Evolutionary conservation across 2,113 vertebrate species (phyloP).

Genomic region (Python bivittatus): DNA sequence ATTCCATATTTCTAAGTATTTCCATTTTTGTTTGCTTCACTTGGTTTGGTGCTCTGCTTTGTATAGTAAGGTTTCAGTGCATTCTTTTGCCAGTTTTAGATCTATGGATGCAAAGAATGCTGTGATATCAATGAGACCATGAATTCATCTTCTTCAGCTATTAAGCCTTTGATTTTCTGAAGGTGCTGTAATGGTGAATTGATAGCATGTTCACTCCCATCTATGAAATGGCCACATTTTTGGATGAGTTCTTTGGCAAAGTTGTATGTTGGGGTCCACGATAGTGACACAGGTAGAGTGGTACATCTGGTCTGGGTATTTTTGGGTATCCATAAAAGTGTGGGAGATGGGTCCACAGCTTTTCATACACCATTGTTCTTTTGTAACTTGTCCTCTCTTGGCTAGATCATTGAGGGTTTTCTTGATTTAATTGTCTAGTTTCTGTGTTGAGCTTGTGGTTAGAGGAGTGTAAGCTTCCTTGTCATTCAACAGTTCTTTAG

Average conservation of each 20-base stretch:
- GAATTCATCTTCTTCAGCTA: not conserved
- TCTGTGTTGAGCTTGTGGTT: not conserved
- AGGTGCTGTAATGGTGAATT: not conserved
- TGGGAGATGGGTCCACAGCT: not conserved
- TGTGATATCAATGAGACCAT: not conserved
- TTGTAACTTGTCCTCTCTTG: not conserved
- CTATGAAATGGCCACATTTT: not conserved
- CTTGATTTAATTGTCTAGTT: not conserved
- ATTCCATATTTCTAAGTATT: not conserved
- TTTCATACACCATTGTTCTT: not conserved
- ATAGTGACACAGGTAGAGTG: not conserved
- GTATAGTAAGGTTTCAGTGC: not conserved
- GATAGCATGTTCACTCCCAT: not conserved
- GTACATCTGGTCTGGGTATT: not conserved
- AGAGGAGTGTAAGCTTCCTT: not conserved
- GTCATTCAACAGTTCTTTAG: not conserved
- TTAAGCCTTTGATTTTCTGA: not conserved
- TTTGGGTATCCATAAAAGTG: not conserved
- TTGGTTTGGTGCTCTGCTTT: not conserved
- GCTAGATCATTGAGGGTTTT: not conserved
- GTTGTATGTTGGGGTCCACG: not conserved
- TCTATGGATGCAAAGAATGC: not conserved
- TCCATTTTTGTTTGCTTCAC: not conserved
- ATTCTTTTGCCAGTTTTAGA: not conserved
- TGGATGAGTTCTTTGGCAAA: not conserved